These are phyloP conservation scores for Clamator glandarius DNA, from an alignment of 2,797 vertebrate genomes.

Conservation along the genomic window DNA sequence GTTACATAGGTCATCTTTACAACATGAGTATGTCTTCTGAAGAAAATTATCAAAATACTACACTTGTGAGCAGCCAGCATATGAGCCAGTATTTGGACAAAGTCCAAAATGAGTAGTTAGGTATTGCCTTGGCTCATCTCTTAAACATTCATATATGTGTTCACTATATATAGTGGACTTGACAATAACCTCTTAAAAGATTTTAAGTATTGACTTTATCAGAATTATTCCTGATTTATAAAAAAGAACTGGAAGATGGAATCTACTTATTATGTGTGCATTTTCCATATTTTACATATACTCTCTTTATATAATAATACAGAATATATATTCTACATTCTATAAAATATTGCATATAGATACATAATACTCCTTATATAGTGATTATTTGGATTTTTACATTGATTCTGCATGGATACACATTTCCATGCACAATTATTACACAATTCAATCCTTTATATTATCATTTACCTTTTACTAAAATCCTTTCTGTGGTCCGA, in stretches of 20 bases:
- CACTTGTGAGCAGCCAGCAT: neutral
- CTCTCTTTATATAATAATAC: neutral
- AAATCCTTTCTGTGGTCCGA: neutral
- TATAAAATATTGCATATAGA: neutral
- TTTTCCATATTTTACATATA: neutral
- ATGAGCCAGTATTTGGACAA: neutral
- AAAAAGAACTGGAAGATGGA: neutral
- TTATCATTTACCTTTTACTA: neutral
- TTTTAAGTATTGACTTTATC: neutral
- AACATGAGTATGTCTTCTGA: neutral
- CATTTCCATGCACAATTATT: neutral
- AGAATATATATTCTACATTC: neutral
- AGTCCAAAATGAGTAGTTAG: constrained; percentile 5
- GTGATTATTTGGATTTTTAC: neutral
- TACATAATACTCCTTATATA: neutral
- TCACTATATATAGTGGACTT: constrained; percentile 6
- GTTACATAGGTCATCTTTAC: neutral
- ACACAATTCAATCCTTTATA: neutral
- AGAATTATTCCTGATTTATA: constrained; percentile 4
- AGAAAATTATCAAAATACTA: constrained; percentile 4
- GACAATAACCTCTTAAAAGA: neutral
- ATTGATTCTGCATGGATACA: neutral
- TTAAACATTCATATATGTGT: constrained; percentile 4
- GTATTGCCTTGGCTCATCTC: constrained; percentile 26
- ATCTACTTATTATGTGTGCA: neutral